Evolutionary conservation across 2,797 vertebrate genomes (phyloP).

Genomic region (Selene dorsalis): DNA sequence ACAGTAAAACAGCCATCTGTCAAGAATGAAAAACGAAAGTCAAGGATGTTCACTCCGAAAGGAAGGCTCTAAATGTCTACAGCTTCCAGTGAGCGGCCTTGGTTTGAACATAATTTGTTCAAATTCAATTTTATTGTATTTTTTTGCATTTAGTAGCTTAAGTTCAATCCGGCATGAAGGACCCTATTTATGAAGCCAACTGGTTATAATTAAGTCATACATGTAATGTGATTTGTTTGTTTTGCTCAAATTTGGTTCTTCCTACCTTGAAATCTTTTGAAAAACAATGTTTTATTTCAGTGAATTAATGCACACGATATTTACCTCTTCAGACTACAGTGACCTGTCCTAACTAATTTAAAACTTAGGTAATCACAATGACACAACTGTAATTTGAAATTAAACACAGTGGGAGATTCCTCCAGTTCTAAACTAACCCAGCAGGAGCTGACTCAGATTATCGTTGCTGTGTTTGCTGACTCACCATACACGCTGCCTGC

Average conservation of each 20-base stretch:
- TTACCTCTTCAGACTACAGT: not conserved
- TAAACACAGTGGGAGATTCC: not conserved
- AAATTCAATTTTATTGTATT: not conserved
- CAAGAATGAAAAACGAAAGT: slow-evolving; percentile 22
- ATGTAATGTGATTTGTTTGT: not conserved
- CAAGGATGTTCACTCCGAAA: slow-evolving; percentile 12
- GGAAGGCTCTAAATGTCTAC: not conserved
- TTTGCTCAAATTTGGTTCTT: not conserved
- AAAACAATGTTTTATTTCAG: not conserved
- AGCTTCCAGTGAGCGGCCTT: not conserved
- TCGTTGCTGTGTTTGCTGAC: slow-evolving; percentile 46
- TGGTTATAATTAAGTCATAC: not conserved
- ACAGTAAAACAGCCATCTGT: slow-evolving; percentile 31
- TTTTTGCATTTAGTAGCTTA: not conserved
- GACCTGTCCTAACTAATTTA: not conserved
- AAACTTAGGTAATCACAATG: not conserved
- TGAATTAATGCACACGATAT: not conserved
- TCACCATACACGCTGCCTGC: slow-evolving; percentile 98
- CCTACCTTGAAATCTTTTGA: not conserved
- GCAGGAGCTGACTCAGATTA: not conserved
- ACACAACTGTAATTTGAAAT: not conserved
- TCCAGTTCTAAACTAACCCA: not conserved
- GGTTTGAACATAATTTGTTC: not conserved
- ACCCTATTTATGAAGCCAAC: not conserved
- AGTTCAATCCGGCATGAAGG: slow-evolving; percentile 6